Conservation (phyloP, 2,888 invertebrate species). For the Malthinus flaveolus region DNA sequence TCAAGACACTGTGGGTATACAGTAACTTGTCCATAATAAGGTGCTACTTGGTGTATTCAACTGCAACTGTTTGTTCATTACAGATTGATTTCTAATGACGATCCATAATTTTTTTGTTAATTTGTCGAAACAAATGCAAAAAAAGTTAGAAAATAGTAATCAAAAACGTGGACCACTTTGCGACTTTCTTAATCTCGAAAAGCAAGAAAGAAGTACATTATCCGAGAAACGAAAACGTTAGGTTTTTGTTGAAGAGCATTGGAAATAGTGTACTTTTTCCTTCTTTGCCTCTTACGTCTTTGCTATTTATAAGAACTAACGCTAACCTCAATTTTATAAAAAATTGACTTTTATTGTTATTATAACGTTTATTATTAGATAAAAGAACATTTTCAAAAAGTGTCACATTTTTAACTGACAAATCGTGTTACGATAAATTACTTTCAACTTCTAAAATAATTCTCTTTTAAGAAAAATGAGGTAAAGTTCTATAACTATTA, state of each 20-base stretch:
- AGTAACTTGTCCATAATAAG: no score
- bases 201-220: slow-evolving; percentile 7
- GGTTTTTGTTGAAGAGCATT: slow-evolving; percentile 6
- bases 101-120: no score
- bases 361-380: not conserved
- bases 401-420: no score
- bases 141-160: slow-evolving; percentile 1
- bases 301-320: slow-evolving; percentile 1
- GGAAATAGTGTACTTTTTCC: slow-evolving; percentile 3
- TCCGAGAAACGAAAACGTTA: slow-evolving; percentile 5
- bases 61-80: no score
- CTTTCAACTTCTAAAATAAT: no score
- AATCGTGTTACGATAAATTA: no score
- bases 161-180: not conserved
- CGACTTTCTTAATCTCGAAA: slow-evolving; percentile 5
- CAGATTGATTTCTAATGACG: no score
- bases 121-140: not conserved
- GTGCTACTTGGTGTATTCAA: no score
- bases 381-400: no score
- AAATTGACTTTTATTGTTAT: slow-evolving; percentile 6
- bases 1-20: no score
- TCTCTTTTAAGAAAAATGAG: no score
- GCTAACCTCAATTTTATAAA: slow-evolving; percentile 5
- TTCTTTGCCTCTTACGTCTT: not conserved
- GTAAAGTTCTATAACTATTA: no score